Percentiles rank a stretch among this genome's conserved stretches.
Evolutionary conservation across 2,113 vertebrate species (phyloP).

Genomic region (Poicephalus gulielmi): DNA sequence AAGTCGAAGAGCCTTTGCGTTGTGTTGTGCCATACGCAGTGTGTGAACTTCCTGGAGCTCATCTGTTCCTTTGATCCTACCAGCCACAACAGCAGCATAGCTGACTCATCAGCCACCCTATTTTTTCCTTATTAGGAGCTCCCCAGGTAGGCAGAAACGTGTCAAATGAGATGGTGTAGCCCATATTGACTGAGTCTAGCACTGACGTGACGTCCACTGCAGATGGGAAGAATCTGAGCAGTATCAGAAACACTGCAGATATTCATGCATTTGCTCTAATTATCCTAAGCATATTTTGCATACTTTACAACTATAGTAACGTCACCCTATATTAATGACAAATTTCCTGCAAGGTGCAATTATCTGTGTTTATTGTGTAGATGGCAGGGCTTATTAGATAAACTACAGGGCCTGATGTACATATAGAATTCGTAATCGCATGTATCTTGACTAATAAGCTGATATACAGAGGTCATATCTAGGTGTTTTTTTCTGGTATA

Average conservation of each 20-base stretch:
- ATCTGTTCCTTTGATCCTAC: slow-evolving; percentile 30
- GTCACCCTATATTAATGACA: neutral
- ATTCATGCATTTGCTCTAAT: neutral
- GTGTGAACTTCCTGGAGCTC: slow-evolving; percentile 30
- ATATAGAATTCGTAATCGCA: neutral
- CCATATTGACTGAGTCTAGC: rapidly evolving
- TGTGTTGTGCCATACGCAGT: neutral
- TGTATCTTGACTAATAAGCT: neutral
- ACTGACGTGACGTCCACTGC: rapidly evolving
- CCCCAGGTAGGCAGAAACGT: neutral
- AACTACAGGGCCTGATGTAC: neutral
- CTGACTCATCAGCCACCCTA: neutral
- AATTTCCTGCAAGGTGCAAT: neutral
- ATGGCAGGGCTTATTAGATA: neutral
- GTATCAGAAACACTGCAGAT: neutral
- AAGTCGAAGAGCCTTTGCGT: neutral
- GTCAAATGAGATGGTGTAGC: neutral
- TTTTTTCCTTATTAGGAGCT: slow-evolving; percentile 18
- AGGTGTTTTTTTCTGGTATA: neutral
- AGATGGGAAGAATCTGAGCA: neutral
- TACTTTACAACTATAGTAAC: neutral
- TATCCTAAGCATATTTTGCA: neutral
- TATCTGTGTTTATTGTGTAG: neutral
- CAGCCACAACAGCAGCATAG: neutral
- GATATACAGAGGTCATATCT: neutral